Evolutionary conservation across 2,888 invertebrate species (phyloP).

Genomic region (Lomographa bimaculata): DNA sequence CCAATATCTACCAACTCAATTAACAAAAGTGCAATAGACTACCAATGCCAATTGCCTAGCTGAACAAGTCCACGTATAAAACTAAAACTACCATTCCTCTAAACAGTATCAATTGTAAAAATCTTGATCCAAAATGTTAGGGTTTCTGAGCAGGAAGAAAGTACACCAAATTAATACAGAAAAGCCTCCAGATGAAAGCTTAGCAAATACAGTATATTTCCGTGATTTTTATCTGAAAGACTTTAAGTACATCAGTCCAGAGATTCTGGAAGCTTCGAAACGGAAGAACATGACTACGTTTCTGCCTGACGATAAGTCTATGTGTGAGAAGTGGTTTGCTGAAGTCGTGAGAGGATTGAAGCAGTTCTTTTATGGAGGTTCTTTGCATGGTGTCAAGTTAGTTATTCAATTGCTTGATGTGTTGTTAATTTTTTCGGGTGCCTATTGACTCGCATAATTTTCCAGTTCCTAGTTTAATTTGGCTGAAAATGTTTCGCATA

Average conservation of each 20-base stretch:
- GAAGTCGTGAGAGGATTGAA: slow-evolving; percentile 65
- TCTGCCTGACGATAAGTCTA: slow-evolving; percentile 32
- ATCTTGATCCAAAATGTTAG: slow-evolving; percentile 38
- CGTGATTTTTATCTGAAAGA: slow-evolving; percentile 67
- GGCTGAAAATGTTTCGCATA: no score
- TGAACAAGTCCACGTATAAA: no score
- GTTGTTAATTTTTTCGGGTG: no score
- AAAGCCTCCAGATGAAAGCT: slow-evolving; percentile 33
- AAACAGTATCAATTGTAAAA: no score
- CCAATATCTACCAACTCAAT: no score
- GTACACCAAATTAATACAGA: slow-evolving; percentile 29
- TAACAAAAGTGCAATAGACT: no score
- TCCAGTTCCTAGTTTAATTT: no score
- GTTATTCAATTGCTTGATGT: no score
- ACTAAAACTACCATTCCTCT: no score
- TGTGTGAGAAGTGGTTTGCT: slow-evolving; percentile 54
- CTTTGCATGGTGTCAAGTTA: slow-evolving; percentile 77
- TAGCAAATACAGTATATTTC: slow-evolving; percentile 45
- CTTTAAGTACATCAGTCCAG: slow-evolving; percentile 64
- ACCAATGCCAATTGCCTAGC: no score
- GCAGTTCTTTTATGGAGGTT: slow-evolving; percentile 72
- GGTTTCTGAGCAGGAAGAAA: slow-evolving; percentile 32
- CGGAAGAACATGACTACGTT: slow-evolving; percentile 27
- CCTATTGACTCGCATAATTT: no score
- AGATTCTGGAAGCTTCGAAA: slow-evolving; percentile 39